Evolutionary conservation across 2,797 vertebrate species (phyloP).

Genomic region (Aquila chrysaetos): DNA sequence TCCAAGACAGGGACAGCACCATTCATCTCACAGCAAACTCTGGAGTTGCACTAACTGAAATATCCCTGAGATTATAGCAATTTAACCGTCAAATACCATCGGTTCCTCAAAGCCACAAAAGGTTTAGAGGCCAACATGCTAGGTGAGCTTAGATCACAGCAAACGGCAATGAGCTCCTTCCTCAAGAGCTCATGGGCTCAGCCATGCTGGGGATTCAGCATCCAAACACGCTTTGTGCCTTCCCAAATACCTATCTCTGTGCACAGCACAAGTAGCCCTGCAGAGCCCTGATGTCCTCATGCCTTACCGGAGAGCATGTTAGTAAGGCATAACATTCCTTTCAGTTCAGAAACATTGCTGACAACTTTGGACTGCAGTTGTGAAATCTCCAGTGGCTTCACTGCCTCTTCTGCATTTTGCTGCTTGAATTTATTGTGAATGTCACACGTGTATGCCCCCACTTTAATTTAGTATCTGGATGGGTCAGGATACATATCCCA

Average conservation of each 20-base stretch:
- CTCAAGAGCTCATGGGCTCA: not conserved
- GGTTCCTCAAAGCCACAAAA: not conserved
- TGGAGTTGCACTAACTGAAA: not conserved
- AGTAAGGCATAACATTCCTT: not conserved
- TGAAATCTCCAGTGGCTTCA: not conserved
- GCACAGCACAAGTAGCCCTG: not conserved
- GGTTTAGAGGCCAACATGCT: not conserved
- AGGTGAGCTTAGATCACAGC: not conserved
- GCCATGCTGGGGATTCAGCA: not conserved
- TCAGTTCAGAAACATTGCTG: not conserved
- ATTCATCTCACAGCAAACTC: not conserved
- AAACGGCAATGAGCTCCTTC: not conserved
- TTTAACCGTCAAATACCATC: not conserved
- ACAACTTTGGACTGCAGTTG: not conserved
- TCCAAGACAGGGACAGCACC: not conserved
- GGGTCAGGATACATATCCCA: not conserved
- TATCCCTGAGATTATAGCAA: not conserved
- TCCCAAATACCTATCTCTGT: not conserved
- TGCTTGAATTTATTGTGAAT: not conserved
- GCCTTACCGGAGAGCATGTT: not conserved
- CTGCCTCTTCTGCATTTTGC: not conserved
- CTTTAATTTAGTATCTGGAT: not conserved
- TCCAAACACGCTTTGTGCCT: not conserved
- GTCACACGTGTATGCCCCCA: not conserved
- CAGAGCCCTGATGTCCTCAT: not conserved